Percentiles rank a stretch among this genome's conserved stretches.
phyloP scores from a whole-genome alignment of 2,888 invertebrate species.

The Stegophylla sp. region DNA sequence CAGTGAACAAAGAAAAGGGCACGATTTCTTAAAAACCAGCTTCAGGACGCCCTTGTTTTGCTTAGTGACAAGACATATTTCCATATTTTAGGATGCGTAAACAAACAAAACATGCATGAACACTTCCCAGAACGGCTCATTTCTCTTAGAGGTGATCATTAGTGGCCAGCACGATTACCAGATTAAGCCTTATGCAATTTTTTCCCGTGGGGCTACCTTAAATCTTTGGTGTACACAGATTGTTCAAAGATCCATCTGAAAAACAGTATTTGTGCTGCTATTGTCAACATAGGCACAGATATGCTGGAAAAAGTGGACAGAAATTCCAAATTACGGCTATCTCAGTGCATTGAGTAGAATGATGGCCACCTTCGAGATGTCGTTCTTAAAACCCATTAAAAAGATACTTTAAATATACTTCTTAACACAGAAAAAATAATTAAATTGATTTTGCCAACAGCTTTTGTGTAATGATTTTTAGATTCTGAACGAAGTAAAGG shows the following conservation, averaged over 20 bases:
- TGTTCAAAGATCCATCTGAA: slow-evolving; percentile 61
- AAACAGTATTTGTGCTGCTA: slow-evolving; percentile 56
- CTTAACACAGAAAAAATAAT: slow-evolving; percentile 22
- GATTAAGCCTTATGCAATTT: slow-evolving; percentile 41
- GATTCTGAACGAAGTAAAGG: too few species aligned
- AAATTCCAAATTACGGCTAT: slow-evolving; percentile 22
- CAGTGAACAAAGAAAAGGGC: background rate
- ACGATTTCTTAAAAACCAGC: slow-evolving; percentile 59
- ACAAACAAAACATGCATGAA: slow-evolving; percentile 39
- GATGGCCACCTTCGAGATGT: slow-evolving; percentile 32
- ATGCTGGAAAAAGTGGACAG: slow-evolving; percentile 21
- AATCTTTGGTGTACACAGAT: slow-evolving; percentile 61
- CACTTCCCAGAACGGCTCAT: slow-evolving; percentile 9
- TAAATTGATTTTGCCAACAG: slow-evolving; percentile 22
- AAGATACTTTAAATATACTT: slow-evolving; percentile 20
- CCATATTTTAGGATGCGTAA: slow-evolving; percentile 35
- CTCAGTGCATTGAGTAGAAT: slow-evolving; percentile 16
- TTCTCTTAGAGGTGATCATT: background rate
- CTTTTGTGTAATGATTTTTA: background rate
- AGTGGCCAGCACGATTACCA: slow-evolving; percentile 15
- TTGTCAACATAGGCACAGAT: slow-evolving; percentile 30
- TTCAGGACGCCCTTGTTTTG: slow-evolving; percentile 58
- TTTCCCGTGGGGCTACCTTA: slow-evolving; percentile 60
- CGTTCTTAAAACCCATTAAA: slow-evolving; percentile 32
- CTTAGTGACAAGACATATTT: slow-evolving; percentile 44